Base-by-base conservation (phyloP, 2,888 invertebrate species). In the Eupsilia transversa region DNA sequence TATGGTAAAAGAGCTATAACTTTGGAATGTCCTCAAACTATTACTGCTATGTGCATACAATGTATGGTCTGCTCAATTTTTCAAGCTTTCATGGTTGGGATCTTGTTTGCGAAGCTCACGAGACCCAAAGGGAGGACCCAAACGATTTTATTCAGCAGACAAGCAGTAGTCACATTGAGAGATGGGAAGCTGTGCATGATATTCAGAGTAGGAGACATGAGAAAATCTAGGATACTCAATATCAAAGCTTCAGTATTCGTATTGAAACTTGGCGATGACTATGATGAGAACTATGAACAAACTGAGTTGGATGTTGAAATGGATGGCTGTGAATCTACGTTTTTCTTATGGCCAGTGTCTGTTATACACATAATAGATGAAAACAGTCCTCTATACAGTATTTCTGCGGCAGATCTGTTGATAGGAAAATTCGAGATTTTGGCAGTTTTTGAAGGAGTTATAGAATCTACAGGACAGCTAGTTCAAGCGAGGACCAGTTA, bases 311-410 rank as follows among this genome's bases (percentile, higher is more conserved):
- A 97, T 73, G 97, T 98, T 0, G 97, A 97, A 85, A 97, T 98
- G n/a, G 98, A 99, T 90, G 98, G 98, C 38, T 98, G 98, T 87
- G 98, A 98, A 82, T 98, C 99, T 14, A 96, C 99, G 9, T 99
- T 99, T 95, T 98, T 99, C 91, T 98, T 99, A 79, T 99, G 99
- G 99, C 99, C 99, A 0, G 97, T 99, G 92, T 98, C 99, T 12
- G 98, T 99, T 43, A 98, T 99, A 30, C 99, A 99, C 92, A 97
- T 97, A 79, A 99, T 99, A 87, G 98, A 99, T 92, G 97, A 97
- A 74, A 94, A 95, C 0, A 99, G 99, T 87, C 99, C 99, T 0
- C 97, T 99, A 43, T 99, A 98, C 94, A 97, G 97, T 85, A 97
- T 99, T 94, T 98, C 98, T 2, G 99, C 99, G 0, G 98, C 98